Evolutionary conservation across 2,888 invertebrate species (phyloP), one percentile per base, ranked within the genome.

Genomic region (Bursaphelenchus okinawaensis): DNA sequence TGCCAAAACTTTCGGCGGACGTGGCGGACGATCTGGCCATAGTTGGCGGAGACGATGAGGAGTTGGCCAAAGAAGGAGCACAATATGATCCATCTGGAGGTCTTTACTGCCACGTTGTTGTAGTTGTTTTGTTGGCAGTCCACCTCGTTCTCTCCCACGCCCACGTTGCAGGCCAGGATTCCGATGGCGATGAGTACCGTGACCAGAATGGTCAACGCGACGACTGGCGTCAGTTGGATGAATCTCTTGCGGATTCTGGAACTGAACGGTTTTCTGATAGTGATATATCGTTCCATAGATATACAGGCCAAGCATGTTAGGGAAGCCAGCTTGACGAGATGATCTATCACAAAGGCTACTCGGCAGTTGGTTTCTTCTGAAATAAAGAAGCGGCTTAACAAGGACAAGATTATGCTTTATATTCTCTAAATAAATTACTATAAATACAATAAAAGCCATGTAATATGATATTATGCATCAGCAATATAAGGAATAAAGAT

Each of bases 1-100:
- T 80, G 81, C 64, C 72, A 73, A 63, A 81, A 80, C 62, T 80
- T 81, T 55, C 76, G 65, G 51, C 77, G 62, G 12, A 80, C 79
- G 64, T 80, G 80, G 23, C 78, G 62, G 0, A 79, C 77, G 56
- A 80, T 80, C 65, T 78, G 77, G 0, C 72, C 74, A 68, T 80
- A 80, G 63, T 77, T 80, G 58, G 74, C 55, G n/a, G 72, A 72
- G 31, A 80, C 74, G 50, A 73, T 66, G 12, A 73, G 58, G 16
- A 80, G 61, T 55, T 73, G 75, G 24, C 70, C 63, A 24, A 77
- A 62, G 63, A 79, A 79, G 3, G 74, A 72, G 9, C 71, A 56
- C 19, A 74, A 65, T 19, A 75, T 40, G 22, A 62, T 52, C 67
- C 63, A 62, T 51, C 63, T 24, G 50, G 69, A 64, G n/a, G 66